phyloP scores from a whole-genome alignment of 2,888 invertebrate genomes.

The Aphodius granarius region DNA sequence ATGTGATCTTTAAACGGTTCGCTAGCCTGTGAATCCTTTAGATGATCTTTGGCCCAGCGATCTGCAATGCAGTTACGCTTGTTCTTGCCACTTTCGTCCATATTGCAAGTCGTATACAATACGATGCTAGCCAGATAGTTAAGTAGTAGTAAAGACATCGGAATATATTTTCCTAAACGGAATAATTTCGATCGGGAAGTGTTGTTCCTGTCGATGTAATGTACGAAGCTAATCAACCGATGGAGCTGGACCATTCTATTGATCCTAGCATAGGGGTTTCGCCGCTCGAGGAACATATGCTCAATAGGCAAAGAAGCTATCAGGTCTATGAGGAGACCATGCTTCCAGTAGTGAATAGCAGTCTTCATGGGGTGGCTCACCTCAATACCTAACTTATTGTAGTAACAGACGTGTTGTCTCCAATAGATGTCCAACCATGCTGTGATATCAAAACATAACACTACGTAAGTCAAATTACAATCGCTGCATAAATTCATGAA shows the following conservation, averaged over 20 bases:
- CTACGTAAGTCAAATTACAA: constrained; percentile 23
- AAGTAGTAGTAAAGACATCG: constrained; percentile 19
- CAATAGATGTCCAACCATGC: constrained; percentile 37
- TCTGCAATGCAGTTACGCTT: constrained; percentile 10
- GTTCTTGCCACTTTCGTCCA: neutral
- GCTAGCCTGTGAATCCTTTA: neutral
- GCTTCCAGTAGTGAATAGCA: constrained; percentile 36
- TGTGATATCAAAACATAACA: constrained; percentile 31
- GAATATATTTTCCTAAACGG: constrained; percentile 25
- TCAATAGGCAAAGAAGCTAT: constrained; percentile 36
- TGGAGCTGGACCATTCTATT: constrained; percentile 32
- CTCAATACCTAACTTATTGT: constrained; percentile 34
- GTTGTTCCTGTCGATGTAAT: constrained; percentile 21
- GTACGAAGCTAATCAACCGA: constrained; percentile 27
- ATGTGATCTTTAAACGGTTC: constrained; percentile 5
- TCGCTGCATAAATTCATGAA: constrained; percentile 19
- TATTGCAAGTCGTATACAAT: constrained; percentile 21
- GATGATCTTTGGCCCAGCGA: constrained; percentile 10
- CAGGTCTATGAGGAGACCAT: constrained; percentile 36
- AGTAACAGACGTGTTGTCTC: constrained; percentile 38
- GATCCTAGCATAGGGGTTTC: constrained; percentile 20
- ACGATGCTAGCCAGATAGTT: constrained; percentile 20
- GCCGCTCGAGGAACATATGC: neutral
- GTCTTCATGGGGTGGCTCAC: constrained; percentile 39
- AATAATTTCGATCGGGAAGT: constrained; percentile 17